Percentiles rank a stretch among this genome's conserved stretches.
Conservation (phyloP, 2,888 invertebrate species). For the Germaria angustata region DNA sequence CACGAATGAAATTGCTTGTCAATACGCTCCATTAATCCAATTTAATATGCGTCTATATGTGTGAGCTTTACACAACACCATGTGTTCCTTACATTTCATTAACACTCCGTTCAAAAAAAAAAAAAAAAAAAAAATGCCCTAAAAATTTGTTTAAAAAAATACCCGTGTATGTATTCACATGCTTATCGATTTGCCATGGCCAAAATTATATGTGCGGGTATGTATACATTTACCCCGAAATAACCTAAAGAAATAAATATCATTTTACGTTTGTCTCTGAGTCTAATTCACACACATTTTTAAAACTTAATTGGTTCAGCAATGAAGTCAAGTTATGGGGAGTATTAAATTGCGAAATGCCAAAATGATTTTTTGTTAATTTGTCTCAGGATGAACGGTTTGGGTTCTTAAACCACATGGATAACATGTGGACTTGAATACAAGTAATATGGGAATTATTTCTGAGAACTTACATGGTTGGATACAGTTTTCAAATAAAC, state of each 20-base stretch:
- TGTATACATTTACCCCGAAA: not conserved
- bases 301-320: not conserved
- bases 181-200: not conserved
- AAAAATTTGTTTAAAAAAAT: not conserved
- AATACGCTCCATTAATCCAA: slow-evolving; percentile 31
- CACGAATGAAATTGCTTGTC: not conserved
- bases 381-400: not conserved
- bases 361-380: not conserved
- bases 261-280: slow-evolving; percentile 13
- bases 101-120: not conserved
- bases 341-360: slow-evolving; percentile 55
- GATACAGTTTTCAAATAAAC: too few species aligned
- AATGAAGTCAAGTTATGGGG: slow-evolving; percentile 45
- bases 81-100: slow-evolving; percentile 23
- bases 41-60: slow-evolving; percentile 9
- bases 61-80: not conserved
- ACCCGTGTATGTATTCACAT: not conserved
- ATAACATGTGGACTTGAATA: slow-evolving; percentile 24
- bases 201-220: not conserved
- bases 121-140: too few species aligned
- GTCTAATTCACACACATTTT: not conserved
- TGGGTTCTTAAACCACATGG: slow-evolving; percentile 10
- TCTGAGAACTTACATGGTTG: slow-evolving; percentile 10
- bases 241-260: slow-evolving; percentile 13
- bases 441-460: slow-evolving; percentile 21